phyloP scores from a whole-genome alignment of 2,797 vertebrate species.

The Hybognathus amarus region DNA sequence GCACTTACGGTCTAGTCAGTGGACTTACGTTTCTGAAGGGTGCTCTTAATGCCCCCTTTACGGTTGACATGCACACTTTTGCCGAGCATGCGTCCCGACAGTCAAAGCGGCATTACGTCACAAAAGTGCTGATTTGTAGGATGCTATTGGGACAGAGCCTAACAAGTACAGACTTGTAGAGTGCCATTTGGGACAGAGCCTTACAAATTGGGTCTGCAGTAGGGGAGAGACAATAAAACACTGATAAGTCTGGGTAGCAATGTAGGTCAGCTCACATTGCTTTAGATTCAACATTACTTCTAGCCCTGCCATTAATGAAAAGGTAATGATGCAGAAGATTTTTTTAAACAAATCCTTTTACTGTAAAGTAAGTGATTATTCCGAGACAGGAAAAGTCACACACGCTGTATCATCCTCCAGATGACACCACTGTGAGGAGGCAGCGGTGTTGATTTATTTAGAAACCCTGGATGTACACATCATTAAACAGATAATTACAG shows the following conservation, averaged over 20 bases:
- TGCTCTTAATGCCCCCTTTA: not conserved
- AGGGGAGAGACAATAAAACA: not conserved
- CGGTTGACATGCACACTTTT: not conserved
- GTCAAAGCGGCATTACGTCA: not conserved
- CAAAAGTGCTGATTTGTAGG: not conserved
- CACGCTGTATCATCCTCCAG: slow-evolving; percentile 8
- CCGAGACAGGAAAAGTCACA: slow-evolving; percentile 25
- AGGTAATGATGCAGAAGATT: slow-evolving; percentile 22
- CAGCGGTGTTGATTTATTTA: slow-evolving; percentile 40
- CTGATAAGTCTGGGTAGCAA: not conserved
- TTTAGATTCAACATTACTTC: slow-evolving; percentile 2
- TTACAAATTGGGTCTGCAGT: not conserved
- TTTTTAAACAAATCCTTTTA: slow-evolving; percentile 15
- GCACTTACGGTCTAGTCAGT: too few species aligned
- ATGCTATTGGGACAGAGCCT: not conserved
- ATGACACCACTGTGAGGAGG: slow-evolving; percentile 19
- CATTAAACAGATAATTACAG: slow-evolving; percentile 54
- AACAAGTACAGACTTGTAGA: not conserved
- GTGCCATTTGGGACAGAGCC: not conserved
- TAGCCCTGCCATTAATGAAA: slow-evolving; percentile 21
- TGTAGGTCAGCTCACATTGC: slow-evolving; percentile 9
- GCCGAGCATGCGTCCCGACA: not conserved
- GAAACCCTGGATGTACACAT: slow-evolving; percentile 47
- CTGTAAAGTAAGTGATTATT: slow-evolving; percentile 19
- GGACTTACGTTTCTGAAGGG: not conserved